Conservation (phyloP, 2,888 invertebrate genomes). For the Eristalinus aeneus region DNA sequence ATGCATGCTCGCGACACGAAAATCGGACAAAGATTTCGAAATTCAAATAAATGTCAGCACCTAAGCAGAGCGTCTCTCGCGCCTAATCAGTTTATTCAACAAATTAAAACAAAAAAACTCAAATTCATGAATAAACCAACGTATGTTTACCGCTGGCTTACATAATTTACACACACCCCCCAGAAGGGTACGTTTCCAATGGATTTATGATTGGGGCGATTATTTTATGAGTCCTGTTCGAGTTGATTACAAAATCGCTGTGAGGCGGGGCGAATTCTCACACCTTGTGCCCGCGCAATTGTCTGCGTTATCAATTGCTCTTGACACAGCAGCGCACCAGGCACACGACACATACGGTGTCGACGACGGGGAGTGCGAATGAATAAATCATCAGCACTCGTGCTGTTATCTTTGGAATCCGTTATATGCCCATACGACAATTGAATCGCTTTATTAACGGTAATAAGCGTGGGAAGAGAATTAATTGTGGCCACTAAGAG, state of each 20-base stretch:
- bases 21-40: not conserved
- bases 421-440: constrained; percentile 30
- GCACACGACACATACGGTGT: not conserved
- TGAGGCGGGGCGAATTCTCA: not conserved
- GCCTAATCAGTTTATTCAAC: not conserved
- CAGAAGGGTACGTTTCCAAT: not conserved
- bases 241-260: not conserved
- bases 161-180: not conserved
- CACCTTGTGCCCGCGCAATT: constrained; percentile 5
- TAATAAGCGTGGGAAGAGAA: constrained; percentile 44
- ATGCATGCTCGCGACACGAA: not conserved
- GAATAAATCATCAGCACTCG: constrained; percentile 40
- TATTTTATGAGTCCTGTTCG: not conserved
- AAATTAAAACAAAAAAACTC: not conserved
- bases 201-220: not conserved
- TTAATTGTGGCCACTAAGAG: constrained; percentile 13
- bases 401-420: constrained; percentile 40
- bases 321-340: not conserved
- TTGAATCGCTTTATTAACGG: constrained; percentile 8
- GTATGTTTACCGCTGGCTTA: not conserved
- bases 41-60: not conserved
- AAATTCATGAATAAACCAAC: not conserved
- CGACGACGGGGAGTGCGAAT: not conserved
- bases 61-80: not conserved
- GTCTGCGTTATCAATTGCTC: constrained; percentile 4